Evolutionary conservation across 2,113 vertebrate genomes (phyloP), one percentile per base, ranked within the genome.

Genomic region (Crotalus horridus): DNA sequence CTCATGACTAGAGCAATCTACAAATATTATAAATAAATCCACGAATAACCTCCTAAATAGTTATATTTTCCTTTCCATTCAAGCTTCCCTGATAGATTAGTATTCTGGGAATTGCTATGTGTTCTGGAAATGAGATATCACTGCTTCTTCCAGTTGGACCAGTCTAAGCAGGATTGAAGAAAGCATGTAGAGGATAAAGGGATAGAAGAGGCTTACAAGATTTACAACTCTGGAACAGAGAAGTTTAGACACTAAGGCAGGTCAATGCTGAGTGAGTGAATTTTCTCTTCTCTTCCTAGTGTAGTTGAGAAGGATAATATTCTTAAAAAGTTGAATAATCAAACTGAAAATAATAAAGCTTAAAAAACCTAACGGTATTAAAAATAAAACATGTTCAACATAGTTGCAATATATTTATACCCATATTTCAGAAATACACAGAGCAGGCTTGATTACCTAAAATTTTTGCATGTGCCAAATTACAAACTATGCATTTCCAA

Each of bases 361-460:
- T 21, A 43, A 81, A 81, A 81, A 21, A 21, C 61, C 20, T 81
- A 33, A 81, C 39, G 74, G 33, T 21, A 43, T 81, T 81, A 74
- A 74, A 74, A 33, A 39, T 33, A 74, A 0, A 81, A 2, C 74
- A 81, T 21, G 17, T 81, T 81, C 7, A 21, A 43, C 6, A 81
- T 20, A n/a, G 13, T 48, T 69, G 26, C 24, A 51, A 46, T 43
- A 48, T 10, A 24, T 61, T 64, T 21, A 10, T 26, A n/a, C 81
- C 91, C 7, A 46, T 94, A 6, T 92, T 88, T 91, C 12, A 87
- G 26, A 91, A 91, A 26, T 39, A 2, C 43, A 87, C 4, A 88
- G n/a, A 33, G 46, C 46, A 88, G 85, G 53, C 55, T 74, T 69
- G 46, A 24, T 7, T 91, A 92, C 91, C 23, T 59, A 93, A 93